Evolutionary conservation across 2,888 invertebrate species (phyloP), one percentile per base, ranked within the genome.

Genomic region (Patella pellucida): DNA sequence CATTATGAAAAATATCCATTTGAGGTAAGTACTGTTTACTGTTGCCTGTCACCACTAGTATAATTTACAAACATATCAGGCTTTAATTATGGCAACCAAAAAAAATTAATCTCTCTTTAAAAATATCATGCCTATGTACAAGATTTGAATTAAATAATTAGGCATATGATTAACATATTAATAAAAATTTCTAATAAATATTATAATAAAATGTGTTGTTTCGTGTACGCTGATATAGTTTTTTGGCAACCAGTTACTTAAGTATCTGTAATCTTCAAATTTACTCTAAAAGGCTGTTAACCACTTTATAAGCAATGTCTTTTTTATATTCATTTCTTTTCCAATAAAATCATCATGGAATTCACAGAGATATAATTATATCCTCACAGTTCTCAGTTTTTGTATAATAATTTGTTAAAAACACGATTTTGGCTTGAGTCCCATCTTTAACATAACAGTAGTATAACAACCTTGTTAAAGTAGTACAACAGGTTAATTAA

Each of bases 381-480:
- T 41, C 41, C 41, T 41, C 41, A 41, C 41, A 41, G 41, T 41
- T 41, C 41, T 41, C 41, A 41, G 41, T 41, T 41, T 41, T 62
- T 23, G 19, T 62, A 62, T 62, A 62, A 62, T 62, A 23, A 52
- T n/a, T 71, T 16, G 41, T n/a, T 51, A n/a, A 71, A 50, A 71
- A 16, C 41, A 52, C 41, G 16, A 52, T 52, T 50, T 31, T 50
- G 52, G 51, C 41, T 52, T 52, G 51, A n/a, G 71, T 52, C 71
- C 52, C 52, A 52, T 52, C 31, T 51, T 50, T 50, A n/a, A 41
- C n/a, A 54, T 71, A 78, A 71, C 76, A 78, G 74, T 74, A 76
- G 75, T 75, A 76, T 76, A 78, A 79, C 76, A 80, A 76, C 78
- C 78, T 76, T 80, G 77, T 76, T 52, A 76, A 71, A 74, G 23